Evolutionary conservation across 2,797 vertebrate species (phyloP).

Genomic region (Tokudaia tokunoshimensis): DNA sequence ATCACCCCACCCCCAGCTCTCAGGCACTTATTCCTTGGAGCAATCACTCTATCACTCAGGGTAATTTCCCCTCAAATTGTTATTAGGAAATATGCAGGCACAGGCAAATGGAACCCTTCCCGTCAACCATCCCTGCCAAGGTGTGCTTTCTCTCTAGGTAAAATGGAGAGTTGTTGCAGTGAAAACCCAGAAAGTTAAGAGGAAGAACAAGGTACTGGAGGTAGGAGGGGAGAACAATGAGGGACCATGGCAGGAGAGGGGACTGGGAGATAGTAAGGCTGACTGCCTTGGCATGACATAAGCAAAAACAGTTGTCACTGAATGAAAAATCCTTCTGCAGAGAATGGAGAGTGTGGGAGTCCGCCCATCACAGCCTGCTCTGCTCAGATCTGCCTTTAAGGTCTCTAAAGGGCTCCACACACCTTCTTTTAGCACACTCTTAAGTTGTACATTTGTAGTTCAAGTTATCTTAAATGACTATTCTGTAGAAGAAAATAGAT

Average conservation of each 20-base stretch:
- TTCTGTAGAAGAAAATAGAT: conserved; percentile 50
- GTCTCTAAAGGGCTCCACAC: neutral
- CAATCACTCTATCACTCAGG: conserved; percentile 23
- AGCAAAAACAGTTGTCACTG: conserved; percentile 67
- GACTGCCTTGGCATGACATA: neutral
- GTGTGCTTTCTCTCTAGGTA: conserved; percentile 25
- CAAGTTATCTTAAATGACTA: conserved; percentile 67
- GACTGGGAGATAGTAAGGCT: neutral
- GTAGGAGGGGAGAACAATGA: neutral
- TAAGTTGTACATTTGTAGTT: neutral
- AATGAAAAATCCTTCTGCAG: conserved; percentile 59
- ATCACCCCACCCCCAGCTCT: conserved; percentile 67
- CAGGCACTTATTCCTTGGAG: conserved; percentile 69
- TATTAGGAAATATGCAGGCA: conserved; percentile 82
- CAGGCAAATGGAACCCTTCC: conserved; percentile 60
- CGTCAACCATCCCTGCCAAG: conserved; percentile 55
- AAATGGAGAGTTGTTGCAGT: conserved; percentile 20
- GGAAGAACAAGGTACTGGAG: neutral
- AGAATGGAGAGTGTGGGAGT: neutral
- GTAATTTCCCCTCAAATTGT: conserved; percentile 70
- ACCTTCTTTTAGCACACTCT: conserved; percentile 55
- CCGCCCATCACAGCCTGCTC: conserved; percentile 28
- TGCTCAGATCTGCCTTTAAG: conserved; percentile 58
- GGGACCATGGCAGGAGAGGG: neutral
- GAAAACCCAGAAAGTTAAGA: neutral